Evolutionary conservation across 2,113 vertebrate species (phyloP).

Genomic region (Neogobius melanostomus): DNA sequence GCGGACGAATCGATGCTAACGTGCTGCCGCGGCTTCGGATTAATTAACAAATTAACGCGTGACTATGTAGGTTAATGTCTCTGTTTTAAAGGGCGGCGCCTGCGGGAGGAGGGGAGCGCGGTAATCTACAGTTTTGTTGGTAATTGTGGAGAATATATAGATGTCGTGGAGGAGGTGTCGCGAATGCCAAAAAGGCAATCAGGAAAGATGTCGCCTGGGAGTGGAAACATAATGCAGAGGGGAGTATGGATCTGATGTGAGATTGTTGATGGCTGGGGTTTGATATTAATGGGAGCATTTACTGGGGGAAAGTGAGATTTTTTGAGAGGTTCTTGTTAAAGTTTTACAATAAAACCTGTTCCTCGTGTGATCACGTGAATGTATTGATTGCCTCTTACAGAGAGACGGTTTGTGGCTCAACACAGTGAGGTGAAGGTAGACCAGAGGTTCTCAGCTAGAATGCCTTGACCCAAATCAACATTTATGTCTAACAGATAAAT

Average conservation of each 20-base stretch:
- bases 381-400: no score
- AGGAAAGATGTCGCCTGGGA: conserved; percentile 12
- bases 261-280: neutral
- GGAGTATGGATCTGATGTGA: conserved; percentile 2
- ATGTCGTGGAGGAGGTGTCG: neutral
- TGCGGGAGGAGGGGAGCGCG: neutral
- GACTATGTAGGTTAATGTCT: conserved; percentile 39
- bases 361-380: no score
- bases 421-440: no score
- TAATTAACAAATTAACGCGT: conserved; percentile 71
- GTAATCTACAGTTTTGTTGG: conserved; percentile 24
- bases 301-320: neutral
- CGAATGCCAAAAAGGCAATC: neutral
- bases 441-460: no score
- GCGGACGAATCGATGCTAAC: conserved; percentile 56
- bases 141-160: neutral
- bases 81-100: conserved; percentile 40
- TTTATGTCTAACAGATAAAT: no score
- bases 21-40: conserved; percentile 37
- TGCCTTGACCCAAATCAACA: no score
- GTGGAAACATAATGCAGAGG: conserved; percentile 10
- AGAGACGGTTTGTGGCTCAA: no score
- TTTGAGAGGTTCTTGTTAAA: neutral
- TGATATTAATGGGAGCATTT: neutral
- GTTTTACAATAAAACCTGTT: no score